Evolutionary conservation across 2,113 vertebrate genomes (phyloP).

Genomic region (Micronycteris hirsuta): DNA sequence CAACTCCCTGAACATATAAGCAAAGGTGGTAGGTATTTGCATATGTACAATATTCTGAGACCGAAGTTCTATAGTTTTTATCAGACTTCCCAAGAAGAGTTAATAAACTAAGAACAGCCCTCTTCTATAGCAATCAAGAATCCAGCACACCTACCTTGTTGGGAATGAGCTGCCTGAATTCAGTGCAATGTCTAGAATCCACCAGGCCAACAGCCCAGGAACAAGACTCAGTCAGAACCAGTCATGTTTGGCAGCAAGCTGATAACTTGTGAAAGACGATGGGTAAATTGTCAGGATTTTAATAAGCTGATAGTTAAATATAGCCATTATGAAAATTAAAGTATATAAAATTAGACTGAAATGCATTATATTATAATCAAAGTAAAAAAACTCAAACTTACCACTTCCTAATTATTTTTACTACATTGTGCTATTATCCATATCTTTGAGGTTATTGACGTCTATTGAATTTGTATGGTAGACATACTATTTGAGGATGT

Average conservation of each 20-base stretch:
- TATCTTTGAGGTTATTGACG: neutral
- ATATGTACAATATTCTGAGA: neutral
- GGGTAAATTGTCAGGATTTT: neutral
- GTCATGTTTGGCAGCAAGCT: neutral
- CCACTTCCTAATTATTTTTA: neutral
- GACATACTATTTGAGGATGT: neutral
- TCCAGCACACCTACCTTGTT: neutral
- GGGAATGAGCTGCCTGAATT: neutral
- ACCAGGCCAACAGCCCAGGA: neutral
- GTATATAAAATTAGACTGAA: neutral
- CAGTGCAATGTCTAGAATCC: neutral
- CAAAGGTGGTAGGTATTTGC: neutral
- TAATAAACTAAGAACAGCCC: neutral
- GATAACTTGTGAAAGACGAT: neutral
- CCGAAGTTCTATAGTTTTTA: neutral
- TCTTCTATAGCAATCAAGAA: neutral
- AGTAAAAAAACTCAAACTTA: neutral
- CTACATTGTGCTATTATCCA: neutral
- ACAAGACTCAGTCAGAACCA: neutral
- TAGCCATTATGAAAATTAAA: neutral
- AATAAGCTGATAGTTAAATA: neutral
- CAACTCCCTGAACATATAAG: neutral
- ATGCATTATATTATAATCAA: neutral
- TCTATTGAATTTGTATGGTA: neutral
- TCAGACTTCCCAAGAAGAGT: neutral